phyloP scores from a whole-genome alignment of 2,888 invertebrate genomes.

The Pristionchus mayeri region DNA sequence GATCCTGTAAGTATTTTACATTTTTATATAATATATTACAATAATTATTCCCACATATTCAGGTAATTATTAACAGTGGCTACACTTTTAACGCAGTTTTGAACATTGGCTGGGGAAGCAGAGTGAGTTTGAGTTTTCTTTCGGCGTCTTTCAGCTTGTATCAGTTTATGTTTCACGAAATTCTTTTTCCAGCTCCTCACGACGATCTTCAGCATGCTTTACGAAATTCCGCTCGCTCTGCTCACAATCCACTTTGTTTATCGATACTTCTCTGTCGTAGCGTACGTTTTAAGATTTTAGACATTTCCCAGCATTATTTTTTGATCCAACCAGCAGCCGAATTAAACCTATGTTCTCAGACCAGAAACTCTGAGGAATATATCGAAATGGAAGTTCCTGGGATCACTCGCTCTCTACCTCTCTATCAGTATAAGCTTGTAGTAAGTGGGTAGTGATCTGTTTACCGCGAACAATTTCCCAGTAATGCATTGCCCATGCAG shows the following conservation, averaged over 20 bases:
- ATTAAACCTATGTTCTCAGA: not conserved
- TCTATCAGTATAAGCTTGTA: too few species aligned
- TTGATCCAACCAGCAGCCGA: too few species aligned
- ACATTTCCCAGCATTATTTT: too few species aligned
- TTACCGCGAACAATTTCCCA: too few species aligned
- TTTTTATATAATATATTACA: too few species aligned
- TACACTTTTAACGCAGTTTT: not conserved
- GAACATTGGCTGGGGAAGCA: slow-evolving; percentile 5
- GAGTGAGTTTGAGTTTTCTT: not conserved
- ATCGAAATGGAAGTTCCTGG: not conserved
- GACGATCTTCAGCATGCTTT: not conserved
- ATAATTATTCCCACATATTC: too few species aligned
- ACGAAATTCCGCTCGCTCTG: not conserved
- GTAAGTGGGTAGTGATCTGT: too few species aligned
- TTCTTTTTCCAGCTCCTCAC: not conserved
- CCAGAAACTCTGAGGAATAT: not conserved
- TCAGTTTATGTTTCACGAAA: not conserved
- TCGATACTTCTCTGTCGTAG: not conserved
- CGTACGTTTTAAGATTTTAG: too few species aligned
- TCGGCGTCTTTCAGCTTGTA: too few species aligned
- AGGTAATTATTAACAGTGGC: not conserved
- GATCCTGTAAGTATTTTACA: too few species aligned
- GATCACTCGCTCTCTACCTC: not conserved
- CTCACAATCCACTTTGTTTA: not conserved
- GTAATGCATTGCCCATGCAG: not conserved